Conservation (phyloP, 2,888 invertebrate genomes). For the Melipona beecheii region DNA sequence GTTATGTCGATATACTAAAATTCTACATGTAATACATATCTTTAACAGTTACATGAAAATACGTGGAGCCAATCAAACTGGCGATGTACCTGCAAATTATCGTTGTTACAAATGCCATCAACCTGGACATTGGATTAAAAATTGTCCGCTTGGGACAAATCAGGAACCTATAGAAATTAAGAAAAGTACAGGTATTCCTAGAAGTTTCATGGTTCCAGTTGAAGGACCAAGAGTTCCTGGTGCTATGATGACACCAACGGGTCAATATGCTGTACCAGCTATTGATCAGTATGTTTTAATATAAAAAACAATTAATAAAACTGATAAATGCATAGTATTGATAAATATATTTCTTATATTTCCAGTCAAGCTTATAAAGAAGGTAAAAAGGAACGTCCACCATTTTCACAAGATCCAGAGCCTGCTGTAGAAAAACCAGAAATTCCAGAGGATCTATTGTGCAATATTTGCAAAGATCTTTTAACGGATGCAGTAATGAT, state of each 20-base stretch:
- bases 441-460: slow-evolving; percentile 96
- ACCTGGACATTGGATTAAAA: slow-evolving; percentile 98
- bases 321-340: slow-evolving; percentile 4
- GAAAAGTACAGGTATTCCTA: slow-evolving; percentile 98
- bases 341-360: not conserved
- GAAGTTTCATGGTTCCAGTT: slow-evolving; percentile 97
- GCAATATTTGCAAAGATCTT: slow-evolving; percentile 96
- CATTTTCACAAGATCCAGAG: slow-evolving; percentile 86
- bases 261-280: slow-evolving; percentile 94
- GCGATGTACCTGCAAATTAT: slow-evolving; percentile 95
- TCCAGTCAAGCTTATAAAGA: slow-evolving; percentile 91
- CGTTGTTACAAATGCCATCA: slow-evolving; percentile 97
- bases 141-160: slow-evolving; percentile 91
- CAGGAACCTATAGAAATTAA: slow-evolving; percentile 92
- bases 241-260: slow-evolving; percentile 95
- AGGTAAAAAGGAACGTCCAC: slow-evolving; percentile 89
- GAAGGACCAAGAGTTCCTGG: slow-evolving; percentile 95
- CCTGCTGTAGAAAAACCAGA: slow-evolving; percentile 86
- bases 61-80: slow-evolving; percentile 94
- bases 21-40: not conserved
- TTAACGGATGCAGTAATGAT: slow-evolving; percentile 98
- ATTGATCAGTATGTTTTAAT: slow-evolving; percentile 91
- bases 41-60: slow-evolving; percentile 92
- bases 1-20: not conserved
- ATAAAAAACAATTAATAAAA: slow-evolving; percentile 21